These are phyloP conservation scores for Conus betulinus DNA, from an alignment of 1,140 invertebrate species.

Conservation along the genomic window DNA sequence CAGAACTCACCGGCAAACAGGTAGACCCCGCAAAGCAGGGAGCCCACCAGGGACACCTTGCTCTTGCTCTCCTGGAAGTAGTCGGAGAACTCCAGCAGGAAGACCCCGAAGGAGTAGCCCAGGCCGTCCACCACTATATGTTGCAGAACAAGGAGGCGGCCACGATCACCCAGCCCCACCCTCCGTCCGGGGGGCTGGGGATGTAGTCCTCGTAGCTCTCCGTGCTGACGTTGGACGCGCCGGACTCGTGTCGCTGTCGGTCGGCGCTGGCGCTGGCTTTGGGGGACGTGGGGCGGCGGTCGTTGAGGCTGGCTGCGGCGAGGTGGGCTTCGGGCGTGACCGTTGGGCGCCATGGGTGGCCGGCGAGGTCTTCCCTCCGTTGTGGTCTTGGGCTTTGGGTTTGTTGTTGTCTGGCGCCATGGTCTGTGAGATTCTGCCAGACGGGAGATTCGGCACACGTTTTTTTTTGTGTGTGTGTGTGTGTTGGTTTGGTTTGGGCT, in stretches of 20 bases:
- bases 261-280: neutral
- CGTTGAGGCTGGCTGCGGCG: neutral
- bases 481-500: neutral
- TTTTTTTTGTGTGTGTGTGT: neutral
- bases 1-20: slow-evolving; percentile 65
- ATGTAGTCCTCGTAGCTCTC: slow-evolving; percentile 61
- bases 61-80: slow-evolving; percentile 89
- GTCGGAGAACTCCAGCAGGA: slow-evolving; percentile 90
- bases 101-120: slow-evolving; percentile 93
- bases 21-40: slow-evolving; percentile 71
- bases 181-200: slow-evolving; percentile 84
- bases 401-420: neutral
- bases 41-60: slow-evolving; percentile 92
- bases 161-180: slow-evolving; percentile 87
- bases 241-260: slow-evolving; percentile 50
- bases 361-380: neutral
- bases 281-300: neutral
- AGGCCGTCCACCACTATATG: slow-evolving; percentile 94
- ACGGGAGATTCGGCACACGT: too few relatives aligned
- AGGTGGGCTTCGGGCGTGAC: neutral
- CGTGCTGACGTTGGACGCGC: slow-evolving; percentile 41
- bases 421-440: neutral
- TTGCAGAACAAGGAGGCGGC: slow-evolving; percentile 91
- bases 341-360: neutral
- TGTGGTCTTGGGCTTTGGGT: neutral